phyloP scores from a whole-genome alignment of 2,113 vertebrate genomes.

The Notechis scutatus region DNA sequence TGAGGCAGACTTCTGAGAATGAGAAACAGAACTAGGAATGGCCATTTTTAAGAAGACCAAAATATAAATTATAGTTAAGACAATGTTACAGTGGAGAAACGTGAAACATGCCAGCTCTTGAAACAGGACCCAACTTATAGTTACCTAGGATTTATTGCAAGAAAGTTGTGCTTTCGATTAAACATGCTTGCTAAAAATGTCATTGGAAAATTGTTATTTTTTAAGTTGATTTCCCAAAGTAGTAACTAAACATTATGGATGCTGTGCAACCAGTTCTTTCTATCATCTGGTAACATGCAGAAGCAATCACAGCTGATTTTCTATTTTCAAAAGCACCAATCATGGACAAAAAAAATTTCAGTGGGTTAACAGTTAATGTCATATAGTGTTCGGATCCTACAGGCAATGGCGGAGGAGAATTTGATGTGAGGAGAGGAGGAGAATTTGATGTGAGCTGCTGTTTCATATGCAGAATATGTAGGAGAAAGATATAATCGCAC shows the following conservation, averaged over 20 bases:
- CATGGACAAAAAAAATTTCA: not conserved
- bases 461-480: not conserved
- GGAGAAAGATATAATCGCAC: not conserved
- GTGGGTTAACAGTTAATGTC: too few species aligned
- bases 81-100: not conserved
- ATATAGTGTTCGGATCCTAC: not conserved
- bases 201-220: not conserved
- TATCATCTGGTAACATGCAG: not conserved
- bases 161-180: not conserved
- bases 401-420: not conserved
- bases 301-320: not conserved
- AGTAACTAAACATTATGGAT: not conserved
- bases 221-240: not conserved
- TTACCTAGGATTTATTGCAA: not conserved
- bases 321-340: not conserved
- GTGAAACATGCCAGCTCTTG: not conserved
- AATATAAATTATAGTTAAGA: constrained; percentile 1
- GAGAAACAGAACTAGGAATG: not conserved
- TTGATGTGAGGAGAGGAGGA: not conserved
- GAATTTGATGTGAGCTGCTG: not conserved
- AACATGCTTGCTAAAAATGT: not conserved
- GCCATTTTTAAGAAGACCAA: not conserved
- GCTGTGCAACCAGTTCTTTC: not conserved
- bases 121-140: not conserved
- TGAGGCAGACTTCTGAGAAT: not conserved